These are phyloP conservation scores for Progne subis DNA, from an alignment of 2,113 vertebrate genomes.

Conservation along the genomic window DNA sequence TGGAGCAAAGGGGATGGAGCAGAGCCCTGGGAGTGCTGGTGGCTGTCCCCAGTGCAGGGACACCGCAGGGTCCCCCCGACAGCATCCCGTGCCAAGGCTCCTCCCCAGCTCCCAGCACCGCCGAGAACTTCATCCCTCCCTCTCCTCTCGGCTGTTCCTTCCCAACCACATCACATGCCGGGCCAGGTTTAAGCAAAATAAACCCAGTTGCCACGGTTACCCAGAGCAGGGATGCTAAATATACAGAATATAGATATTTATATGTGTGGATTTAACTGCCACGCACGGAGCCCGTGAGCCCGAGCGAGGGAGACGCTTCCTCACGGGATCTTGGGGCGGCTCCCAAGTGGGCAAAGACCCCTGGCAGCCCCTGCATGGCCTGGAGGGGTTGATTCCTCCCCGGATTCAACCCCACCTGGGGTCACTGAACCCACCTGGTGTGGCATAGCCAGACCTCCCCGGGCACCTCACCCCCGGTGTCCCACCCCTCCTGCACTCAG, in stretches of 20 bases:
- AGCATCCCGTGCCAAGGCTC: background rate
- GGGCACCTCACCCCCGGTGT: fast-evolving
- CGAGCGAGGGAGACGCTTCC: background rate
- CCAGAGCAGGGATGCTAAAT: conserved; percentile 13
- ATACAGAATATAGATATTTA: background rate
- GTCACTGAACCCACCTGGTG: background rate
- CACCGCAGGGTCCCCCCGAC: fast-evolving
- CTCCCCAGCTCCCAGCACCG: background rate
- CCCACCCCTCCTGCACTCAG: background rate
- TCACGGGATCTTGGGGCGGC: background rate
- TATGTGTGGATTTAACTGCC: background rate
- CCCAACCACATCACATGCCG: conserved; percentile 20
- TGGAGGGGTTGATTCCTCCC: background rate
- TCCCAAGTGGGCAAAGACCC: background rate
- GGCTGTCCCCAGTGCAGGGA: background rate
- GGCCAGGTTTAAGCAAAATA: conserved; percentile 54
- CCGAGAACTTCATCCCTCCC: background rate
- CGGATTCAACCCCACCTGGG: background rate
- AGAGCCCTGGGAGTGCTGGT: background rate
- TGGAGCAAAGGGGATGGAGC: background rate
- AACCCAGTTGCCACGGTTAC: conserved; percentile 57
- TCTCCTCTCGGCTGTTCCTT: conserved; percentile 13
- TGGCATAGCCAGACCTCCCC: background rate
- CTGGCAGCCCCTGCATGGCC: fast-evolving
- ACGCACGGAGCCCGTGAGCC: background rate